phyloP scores from a whole-genome alignment of 1,140 invertebrate genomes.

The Ctenoplectra terminalis region DNA sequence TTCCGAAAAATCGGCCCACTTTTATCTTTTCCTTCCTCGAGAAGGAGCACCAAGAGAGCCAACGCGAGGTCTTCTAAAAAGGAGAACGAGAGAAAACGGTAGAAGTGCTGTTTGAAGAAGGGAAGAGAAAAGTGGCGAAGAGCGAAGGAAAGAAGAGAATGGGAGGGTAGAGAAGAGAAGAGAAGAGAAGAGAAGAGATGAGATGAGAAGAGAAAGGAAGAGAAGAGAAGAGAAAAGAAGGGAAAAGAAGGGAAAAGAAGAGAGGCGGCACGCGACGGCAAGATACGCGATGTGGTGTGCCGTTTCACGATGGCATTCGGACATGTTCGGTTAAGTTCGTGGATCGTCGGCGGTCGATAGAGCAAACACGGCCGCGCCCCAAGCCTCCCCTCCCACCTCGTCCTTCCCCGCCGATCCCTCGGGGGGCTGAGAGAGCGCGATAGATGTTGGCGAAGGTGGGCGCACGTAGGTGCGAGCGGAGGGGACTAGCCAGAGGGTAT shows the following conservation, averaged over 20 bases:
- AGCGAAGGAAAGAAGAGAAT: not conserved
- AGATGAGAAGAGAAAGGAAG: not conserved
- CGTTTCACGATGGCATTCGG: conserved; percentile 72
- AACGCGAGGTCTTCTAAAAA: not conserved
- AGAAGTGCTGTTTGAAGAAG: not conserved
- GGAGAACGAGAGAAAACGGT: not conserved
- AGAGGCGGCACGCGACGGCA: conserved; percentile 56
- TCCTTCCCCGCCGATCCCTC: no score
- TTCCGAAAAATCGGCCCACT: conserved; percentile 51
- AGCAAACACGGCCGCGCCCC: conserved; percentile 83
- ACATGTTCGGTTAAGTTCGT: conserved; percentile 77
- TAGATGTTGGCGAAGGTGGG: conserved; percentile 55
- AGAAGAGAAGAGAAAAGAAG: not conserved
- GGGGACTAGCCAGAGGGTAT: conserved; percentile 44
- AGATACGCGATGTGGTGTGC: conserved; percentile 67
- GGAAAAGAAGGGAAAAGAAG: conserved; percentile 15
- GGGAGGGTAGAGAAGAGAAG: not conserved
- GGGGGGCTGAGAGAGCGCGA: conserved; percentile 59
- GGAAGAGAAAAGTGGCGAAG: not conserved
- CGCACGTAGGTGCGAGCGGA: conserved; percentile 52
- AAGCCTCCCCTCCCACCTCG: no score
- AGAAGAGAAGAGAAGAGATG: not conserved
- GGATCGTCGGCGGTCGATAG: conserved; percentile 82
- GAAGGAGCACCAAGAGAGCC: conserved; percentile 8
- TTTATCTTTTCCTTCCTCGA: conserved; percentile 6